These are phyloP conservation scores for Blennius ocellaris DNA, from an alignment of 2,113 vertebrate species.

Conservation along the genomic window DNA sequence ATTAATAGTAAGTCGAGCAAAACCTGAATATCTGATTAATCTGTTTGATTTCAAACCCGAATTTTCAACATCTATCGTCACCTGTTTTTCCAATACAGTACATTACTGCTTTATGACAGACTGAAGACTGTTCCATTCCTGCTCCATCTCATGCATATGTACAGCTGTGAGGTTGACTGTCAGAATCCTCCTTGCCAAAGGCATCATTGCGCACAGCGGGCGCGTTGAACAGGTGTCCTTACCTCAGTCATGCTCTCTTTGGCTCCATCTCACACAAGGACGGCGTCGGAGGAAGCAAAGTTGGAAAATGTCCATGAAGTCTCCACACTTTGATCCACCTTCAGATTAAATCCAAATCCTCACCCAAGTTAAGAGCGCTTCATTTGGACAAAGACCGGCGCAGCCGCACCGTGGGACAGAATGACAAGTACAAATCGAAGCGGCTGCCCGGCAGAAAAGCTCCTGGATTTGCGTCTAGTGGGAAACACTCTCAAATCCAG, in stretches of 20 bases:
- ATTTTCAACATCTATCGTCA: too few species aligned
- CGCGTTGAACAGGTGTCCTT: slow-evolving; percentile 1
- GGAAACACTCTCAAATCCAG: neutral
- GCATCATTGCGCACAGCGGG: neutral
- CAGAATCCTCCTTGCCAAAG: slow-evolving; percentile 1
- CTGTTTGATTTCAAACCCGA: too few species aligned
- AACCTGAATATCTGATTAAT: too few species aligned
- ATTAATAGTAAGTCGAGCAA: too few species aligned
- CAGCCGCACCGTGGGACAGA: slow-evolving; percentile 3
- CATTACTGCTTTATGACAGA: neutral
- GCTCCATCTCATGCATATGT: neutral
- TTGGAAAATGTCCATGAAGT: slow-evolving; percentile 12
- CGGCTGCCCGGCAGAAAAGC: slow-evolving; percentile 12
- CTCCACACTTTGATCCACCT: slow-evolving; percentile 19
- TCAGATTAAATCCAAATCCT: slow-evolving; percentile 39
- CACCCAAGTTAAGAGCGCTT: slow-evolving; percentile 8
- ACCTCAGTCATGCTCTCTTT: neutral
- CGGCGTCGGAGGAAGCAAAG: neutral
- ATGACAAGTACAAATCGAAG: slow-evolving; percentile 18
- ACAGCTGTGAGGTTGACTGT: neutral
- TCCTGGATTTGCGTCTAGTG: slow-evolving; percentile 22
- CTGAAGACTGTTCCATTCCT: neutral
- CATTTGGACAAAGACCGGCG: neutral
- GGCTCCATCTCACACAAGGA: slow-evolving; percentile 7
- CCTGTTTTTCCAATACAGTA: too few species aligned